A percentile compares a stretch with the other conserved stretches of the same genome.
Conservation (phyloP, 2,113 vertebrate species). For the Aptenodytes patagonicus region DNA sequence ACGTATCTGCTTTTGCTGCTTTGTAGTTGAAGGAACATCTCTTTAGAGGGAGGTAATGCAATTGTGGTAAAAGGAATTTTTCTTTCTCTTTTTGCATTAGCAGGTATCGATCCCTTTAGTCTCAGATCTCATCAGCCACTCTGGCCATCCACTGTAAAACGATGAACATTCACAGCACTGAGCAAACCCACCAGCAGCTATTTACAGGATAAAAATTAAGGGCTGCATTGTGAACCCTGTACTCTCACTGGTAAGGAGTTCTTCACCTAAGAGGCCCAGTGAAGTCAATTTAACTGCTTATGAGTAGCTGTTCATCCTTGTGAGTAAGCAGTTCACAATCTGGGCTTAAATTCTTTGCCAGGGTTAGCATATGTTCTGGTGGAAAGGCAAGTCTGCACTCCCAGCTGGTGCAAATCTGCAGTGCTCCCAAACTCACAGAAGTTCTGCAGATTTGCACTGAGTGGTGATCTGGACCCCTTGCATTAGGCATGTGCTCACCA, state of each 20-base stretch:
- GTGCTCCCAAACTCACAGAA: not conserved
- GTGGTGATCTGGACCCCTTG: not conserved
- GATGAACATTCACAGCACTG: slow-evolving; percentile 15
- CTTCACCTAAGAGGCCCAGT: not conserved
- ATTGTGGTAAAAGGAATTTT: not conserved
- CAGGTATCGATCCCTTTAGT: slow-evolving; percentile 20
- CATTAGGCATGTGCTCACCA: not conserved
- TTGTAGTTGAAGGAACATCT: slow-evolving; percentile 44
- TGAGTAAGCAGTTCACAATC: slow-evolving; percentile 31
- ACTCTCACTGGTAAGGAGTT: not conserved
- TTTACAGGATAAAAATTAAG: slow-evolving; percentile 24
- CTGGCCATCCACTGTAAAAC: slow-evolving; percentile 13
- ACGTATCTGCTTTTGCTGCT: slow-evolving; percentile 39
- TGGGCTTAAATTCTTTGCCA: slow-evolving; percentile 20
- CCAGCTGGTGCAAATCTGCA: slow-evolving; percentile 18
- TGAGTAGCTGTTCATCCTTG: not conserved
- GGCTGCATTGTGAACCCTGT: not conserved
- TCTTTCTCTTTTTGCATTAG: slow-evolving; percentile 1
- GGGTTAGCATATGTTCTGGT: slow-evolving; percentile 20
- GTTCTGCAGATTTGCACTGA: not conserved
- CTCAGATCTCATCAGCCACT: slow-evolving; percentile 34
- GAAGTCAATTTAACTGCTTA: not conserved
- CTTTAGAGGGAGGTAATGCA: slow-evolving; percentile 23
- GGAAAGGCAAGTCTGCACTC: not conserved
- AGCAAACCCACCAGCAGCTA: slow-evolving; percentile 10